These are phyloP conservation scores for Camelus bactrianus DNA, from an alignment of 2,113 vertebrate genomes.

Conservation along the genomic window DNA sequence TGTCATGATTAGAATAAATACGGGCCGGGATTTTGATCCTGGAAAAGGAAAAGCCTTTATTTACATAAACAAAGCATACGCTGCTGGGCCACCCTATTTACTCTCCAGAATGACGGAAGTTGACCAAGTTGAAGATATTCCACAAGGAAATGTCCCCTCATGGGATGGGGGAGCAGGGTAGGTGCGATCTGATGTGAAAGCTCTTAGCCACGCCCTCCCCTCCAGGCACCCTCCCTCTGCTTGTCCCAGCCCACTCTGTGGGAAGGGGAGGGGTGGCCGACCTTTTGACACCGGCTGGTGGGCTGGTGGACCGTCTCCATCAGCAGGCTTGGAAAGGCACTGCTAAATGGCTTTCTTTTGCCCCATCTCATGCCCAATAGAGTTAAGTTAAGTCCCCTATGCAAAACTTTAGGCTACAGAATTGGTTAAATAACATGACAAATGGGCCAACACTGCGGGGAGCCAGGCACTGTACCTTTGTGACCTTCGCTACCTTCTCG, in stretches of 20 bases:
- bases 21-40: neutral
- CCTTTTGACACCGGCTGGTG: neutral
- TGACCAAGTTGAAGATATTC: neutral
- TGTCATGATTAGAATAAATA: neutral
- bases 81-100: neutral
- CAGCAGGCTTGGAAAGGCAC: neutral
- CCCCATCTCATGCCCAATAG: neutral
- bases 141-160: neutral
- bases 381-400: neutral
- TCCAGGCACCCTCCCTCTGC: neutral
- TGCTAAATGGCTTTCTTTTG: neutral
- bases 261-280: neutral
- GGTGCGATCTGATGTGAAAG: neutral
- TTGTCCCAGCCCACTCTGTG: neutral
- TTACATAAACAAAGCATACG: neutral
- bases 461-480: neutral
- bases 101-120: neutral
- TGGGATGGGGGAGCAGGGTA: neutral
- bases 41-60: neutral
- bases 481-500: neutral
- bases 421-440: neutral
- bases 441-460: neutral
- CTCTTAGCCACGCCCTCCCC: rapidly evolving
- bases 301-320: no score
- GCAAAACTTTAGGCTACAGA: neutral